Evolutionary conservation across 1,140 invertebrate genomes (phyloP).

Genomic region (Gryon sp.): DNA sequence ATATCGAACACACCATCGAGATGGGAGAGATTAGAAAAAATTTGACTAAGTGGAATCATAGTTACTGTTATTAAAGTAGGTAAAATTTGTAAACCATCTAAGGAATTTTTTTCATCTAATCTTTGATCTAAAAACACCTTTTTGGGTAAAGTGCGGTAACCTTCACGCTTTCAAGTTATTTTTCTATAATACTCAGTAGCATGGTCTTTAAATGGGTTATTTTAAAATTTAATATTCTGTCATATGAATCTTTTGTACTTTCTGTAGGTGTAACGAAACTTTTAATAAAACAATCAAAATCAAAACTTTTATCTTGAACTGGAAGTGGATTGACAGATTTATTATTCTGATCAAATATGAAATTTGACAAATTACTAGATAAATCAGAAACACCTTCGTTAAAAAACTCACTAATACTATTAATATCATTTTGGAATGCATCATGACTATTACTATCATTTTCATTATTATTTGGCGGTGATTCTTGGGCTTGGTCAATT

Average conservation of each 20-base stretch:
- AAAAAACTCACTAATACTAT: too few species aligned
- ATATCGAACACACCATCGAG: constrained; percentile 21
- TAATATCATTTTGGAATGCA: too few species aligned
- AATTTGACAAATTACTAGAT: too few species aligned
- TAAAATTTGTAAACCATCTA: background rate
- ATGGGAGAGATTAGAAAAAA: constrained; percentile 48
- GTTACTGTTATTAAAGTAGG: constrained; percentile 22
- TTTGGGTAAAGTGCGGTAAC: constrained; percentile 27
- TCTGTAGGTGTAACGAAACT: constrained; percentile 25
- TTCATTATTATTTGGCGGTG: too few species aligned
- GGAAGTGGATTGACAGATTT: too few species aligned
- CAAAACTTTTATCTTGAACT: too few species aligned
- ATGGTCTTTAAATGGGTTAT: constrained; percentile 37
- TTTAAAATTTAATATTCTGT: constrained; percentile 36
- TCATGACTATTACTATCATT: too few species aligned
- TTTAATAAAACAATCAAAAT: too few species aligned
- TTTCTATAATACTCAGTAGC: constrained; percentile 47
- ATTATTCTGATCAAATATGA: too few species aligned
- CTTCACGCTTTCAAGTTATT: constrained; percentile 20
- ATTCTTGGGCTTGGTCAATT: too few species aligned
- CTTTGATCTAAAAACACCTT: constrained; percentile 54
- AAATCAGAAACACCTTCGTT: too few species aligned
- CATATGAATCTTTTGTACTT: constrained; percentile 21
- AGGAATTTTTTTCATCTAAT: constrained; percentile 28
- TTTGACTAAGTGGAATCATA: constrained; percentile 37